These are phyloP conservation scores for Rhorus exstirpatorius DNA, from an alignment of 2,888 invertebrate species.

Conservation along the genomic window DNA sequence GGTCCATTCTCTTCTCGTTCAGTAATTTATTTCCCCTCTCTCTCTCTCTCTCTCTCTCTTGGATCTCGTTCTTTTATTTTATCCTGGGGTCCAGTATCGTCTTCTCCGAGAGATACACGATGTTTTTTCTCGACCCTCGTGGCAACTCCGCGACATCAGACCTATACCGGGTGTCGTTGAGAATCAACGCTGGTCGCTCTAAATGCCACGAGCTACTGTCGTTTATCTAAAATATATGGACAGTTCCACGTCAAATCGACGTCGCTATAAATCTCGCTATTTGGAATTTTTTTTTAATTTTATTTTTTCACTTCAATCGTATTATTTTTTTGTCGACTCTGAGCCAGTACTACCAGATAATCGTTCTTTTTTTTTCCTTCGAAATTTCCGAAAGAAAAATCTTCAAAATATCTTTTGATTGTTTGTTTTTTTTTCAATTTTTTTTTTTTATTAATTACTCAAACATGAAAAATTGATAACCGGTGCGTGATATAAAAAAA, in stretches of 20 bases:
- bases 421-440: no score
- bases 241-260: not conserved
- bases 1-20: no score
- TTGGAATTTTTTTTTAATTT: no score
- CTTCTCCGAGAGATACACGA: slow-evolving; percentile 49
- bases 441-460: not conserved
- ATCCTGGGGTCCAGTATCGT: slow-evolving; percentile 45
- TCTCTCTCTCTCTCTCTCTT: not conserved
- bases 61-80: slow-evolving; percentile 37
- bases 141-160: slow-evolving; percentile 23
- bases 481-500: slow-evolving; percentile 14
- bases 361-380: no score
- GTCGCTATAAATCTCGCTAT: no score
- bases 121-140: slow-evolving; percentile 40
- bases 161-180: slow-evolving; percentile 61
- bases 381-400: slow-evolving; percentile 1
- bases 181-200: slow-evolving; percentile 50
- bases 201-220: slow-evolving; percentile 39
- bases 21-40: no score
- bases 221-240: not conserved
- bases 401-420: no score
- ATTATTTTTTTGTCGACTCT: no score
- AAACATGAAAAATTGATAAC: slow-evolving; percentile 12
- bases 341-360: no score
- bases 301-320: no score